Evolutionary conservation across 2,888 invertebrate genomes (phyloP), one percentile per base, ranked within the genome.

Genomic region (Alitta virens): DNA sequence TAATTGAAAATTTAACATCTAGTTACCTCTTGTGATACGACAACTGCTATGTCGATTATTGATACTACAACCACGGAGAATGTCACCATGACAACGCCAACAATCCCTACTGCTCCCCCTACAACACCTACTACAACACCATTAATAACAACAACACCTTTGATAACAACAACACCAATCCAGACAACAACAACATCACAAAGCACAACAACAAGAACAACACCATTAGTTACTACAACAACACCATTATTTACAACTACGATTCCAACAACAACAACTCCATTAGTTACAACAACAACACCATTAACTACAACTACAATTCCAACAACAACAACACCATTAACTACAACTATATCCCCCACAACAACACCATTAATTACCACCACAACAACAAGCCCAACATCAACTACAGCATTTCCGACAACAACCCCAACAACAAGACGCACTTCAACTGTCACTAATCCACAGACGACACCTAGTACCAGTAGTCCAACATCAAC

Each of bases 401-500:
- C 33, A 33, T 33, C 33, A 33, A 33, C 33, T 12, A 12, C 12
- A 7, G 12, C 33, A 33, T 12, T 33, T 33, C 33, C 33, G 5
- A 5, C 33, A 33, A 33, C 33, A 33, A 33, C 33, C 33, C 33
- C 33, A 7, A 33, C 7, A 5, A 33, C n/a, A n/a, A n/a, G n/a
- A n/a, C n/a, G n/a, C n/a, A n/a, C n/a, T n/a, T n/a, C n/a, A n/a
- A 21, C 53, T 7, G 23, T 24, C 25, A 12, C 23, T 5, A 3
- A 3, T 16, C 16, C 53, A 52, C 46, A 53, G 56, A 27, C 60
- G 54, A 12, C 63, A 64, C 16, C 42, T 63, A n/a, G n/a, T n/a
- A n/a, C 1, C 57, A 64, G 62, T 65, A 23, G 63, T 66, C n/a
- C 64, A 12, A 63, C 64, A 23, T n/a, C n/a, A n/a, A n/a, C n/a